Evolutionary conservation across 2,888 invertebrate species (phyloP), one percentile per base, ranked within the genome.

Genomic region (Ceraclea dissimilis): DNA sequence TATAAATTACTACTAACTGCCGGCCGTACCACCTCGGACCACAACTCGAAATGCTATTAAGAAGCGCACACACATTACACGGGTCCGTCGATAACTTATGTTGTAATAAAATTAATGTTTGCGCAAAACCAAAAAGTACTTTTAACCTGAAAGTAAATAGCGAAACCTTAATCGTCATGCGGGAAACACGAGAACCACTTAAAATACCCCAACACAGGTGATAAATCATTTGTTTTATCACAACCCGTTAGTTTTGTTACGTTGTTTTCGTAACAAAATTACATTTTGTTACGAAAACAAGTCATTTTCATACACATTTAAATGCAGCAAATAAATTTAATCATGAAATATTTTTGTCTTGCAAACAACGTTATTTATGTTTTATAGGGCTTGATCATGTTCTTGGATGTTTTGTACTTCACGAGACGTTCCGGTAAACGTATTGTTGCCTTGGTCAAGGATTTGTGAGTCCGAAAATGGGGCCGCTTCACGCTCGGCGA

Each of bases 161-260:
- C 20, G 26, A n/a, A 50, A 19, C 55, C 50, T 55, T 55, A 55
- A 55, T 50, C 55, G 50, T 55, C 46, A 46, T 51, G 11, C 19
- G 5, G 26, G 26, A 49, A 21, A 49, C 22, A 26, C 11, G 19
- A 16, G 2, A 49, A 49, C 49, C 49, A 26, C 49, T 19, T 8
- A 10, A n/a, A 26, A 47, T 13, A 47, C 18, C 53, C 56, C 57
- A 21, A 49, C 26, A 43, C 26, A 31, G 34, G 33, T 22, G 33
- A 57, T 57, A 57, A 57, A 57, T 57, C 57, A 57, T 57, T 44
- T 33, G 44, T 46, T 57, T 10, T 6, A 50, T 53, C 43, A 21
- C 26, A n/a, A 34, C 56, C 52, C 49, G 26, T 49, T 26, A 26
- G 26, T 6, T 6, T 6, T 26, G 26, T 26, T 4, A 26, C 4